Conservation (phyloP, 2,113 vertebrate species). For the Oenanthe melanoleuca region DNA sequence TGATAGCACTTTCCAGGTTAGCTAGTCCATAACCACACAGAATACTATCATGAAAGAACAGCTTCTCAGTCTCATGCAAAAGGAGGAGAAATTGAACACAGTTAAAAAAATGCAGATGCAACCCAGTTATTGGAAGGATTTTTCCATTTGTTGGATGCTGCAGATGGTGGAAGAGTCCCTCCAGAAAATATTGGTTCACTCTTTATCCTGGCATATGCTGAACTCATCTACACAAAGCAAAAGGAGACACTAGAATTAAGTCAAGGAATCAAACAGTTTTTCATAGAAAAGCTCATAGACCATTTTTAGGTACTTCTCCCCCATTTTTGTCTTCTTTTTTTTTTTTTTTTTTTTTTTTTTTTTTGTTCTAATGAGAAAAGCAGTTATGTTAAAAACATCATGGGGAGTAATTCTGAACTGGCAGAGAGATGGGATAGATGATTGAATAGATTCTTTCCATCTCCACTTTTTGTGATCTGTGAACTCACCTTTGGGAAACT, state of each 20-base stretch:
- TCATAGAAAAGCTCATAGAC: neutral
- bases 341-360: neutral
- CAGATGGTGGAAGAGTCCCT: neutral
- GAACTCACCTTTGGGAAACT: conserved; percentile 52
- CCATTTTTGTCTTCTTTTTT: rapidly evolving
- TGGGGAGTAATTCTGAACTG: conserved; percentile 45
- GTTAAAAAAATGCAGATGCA: conserved; percentile 20
- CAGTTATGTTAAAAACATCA: conserved; percentile 51
- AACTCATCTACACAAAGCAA: conserved; percentile 2
- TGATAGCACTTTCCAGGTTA: neutral
- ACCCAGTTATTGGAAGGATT: neutral
- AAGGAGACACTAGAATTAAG: neutral
- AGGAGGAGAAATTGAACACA: neutral
- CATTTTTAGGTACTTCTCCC: neutral
- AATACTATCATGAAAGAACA: neutral
- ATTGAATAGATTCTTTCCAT: conserved; percentile 62
- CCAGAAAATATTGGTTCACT: neutral
- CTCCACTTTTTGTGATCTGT: conserved; percentile 15
- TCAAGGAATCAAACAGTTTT: neutral
- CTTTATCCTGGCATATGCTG: neutral
- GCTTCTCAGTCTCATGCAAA: neutral
- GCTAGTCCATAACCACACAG: neutral
- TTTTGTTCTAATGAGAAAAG: neutral
- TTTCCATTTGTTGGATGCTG: conserved; percentile 2
- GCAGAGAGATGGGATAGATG: conserved; percentile 32